Base-by-base conservation (phyloP, 1,140 invertebrate species). In the Cardiocondyla obscurior region DNA sequence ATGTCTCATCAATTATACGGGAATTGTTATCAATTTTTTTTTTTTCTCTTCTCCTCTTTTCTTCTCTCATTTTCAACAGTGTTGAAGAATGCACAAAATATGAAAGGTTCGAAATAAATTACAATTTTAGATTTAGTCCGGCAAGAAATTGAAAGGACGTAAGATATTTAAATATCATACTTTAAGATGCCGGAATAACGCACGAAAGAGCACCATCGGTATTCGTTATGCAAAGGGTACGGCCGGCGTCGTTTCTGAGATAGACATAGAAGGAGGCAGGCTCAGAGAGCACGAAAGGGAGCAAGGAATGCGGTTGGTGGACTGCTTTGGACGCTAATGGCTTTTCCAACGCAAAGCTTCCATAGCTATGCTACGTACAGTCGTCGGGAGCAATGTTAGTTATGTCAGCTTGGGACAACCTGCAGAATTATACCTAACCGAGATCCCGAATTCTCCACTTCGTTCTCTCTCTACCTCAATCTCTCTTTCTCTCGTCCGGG, bases 321-420 rank as follows among this genome's bases (percentile, higher is more conserved):
- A 64, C 85, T 85, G 79, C 19, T 81, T 83, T 62, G 73, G 89
- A 86, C 83, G 88, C 82, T 90, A 90, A 90, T 90, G 89, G 89
- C 81, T 90, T 89, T 89, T 70, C 88, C 67, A 81, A 70, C 73
- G 81, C 82, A 73, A 82, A 90, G 86, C 86, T 73, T 79, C 72
- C 81, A 70, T 72, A 70, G 65, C 65, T 83, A 69, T 64, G 60
- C 30, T 76, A 57, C 51, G 74, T 65, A 58, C 69, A 77, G 81
- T 64, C 44, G 76, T 83, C 58, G 69, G 57, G 67, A 85, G 77
- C 51, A 55, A 89, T 69, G 83, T 88, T 87, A 89, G 85, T 85
- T 85, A 90, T 72, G 85, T 83, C 81, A 85, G 60, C n/a, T 22
- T 28, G 36, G 64, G 74, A 83, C 86, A 83, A 83, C 73, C 87